These are phyloP conservation scores for Phengaris arion DNA, from an alignment of 2,888 invertebrate genomes.

Conservation along the genomic window DNA sequence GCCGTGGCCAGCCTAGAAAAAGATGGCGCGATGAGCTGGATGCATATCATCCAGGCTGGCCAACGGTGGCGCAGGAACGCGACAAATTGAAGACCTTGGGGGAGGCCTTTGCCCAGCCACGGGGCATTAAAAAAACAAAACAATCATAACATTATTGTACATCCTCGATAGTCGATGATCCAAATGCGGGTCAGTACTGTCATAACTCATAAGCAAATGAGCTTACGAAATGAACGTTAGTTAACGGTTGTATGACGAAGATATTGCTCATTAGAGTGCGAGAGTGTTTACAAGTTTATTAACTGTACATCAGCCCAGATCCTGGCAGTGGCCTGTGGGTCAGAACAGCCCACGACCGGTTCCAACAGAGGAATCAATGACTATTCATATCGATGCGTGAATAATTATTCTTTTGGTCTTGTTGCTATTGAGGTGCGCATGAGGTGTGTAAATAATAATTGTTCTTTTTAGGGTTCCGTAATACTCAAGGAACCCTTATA, in stretches of 20 bases:
- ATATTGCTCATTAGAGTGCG: constrained; percentile 9
- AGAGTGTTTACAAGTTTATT: constrained; percentile 7
- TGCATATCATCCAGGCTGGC: no score
- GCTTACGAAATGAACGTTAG: not conserved
- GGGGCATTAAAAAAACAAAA: no score
- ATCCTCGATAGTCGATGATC: no score
- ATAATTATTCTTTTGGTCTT: not conserved
- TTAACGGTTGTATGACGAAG: constrained; percentile 17
- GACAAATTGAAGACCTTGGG: no score
- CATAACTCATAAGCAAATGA: no score
- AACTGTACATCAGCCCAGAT: constrained; percentile 21
- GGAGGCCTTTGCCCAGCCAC: no score
- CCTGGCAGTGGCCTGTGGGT: constrained; percentile 2
- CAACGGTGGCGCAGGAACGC: no score
- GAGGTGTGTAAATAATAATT: not conserved
- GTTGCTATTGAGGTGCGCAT: not conserved
- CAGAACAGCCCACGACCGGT: constrained; percentile 2
- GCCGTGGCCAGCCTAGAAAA: no score
- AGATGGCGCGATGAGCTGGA: no score
- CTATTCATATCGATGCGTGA: not conserved
- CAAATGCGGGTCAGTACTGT: no score
- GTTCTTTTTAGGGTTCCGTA: not conserved
- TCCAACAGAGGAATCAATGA: not conserved
- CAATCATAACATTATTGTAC: no score
- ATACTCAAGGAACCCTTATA: no score